Base-by-base conservation (phyloP, 2,113 vertebrate species). In the Caloenas nicobarica region DNA sequence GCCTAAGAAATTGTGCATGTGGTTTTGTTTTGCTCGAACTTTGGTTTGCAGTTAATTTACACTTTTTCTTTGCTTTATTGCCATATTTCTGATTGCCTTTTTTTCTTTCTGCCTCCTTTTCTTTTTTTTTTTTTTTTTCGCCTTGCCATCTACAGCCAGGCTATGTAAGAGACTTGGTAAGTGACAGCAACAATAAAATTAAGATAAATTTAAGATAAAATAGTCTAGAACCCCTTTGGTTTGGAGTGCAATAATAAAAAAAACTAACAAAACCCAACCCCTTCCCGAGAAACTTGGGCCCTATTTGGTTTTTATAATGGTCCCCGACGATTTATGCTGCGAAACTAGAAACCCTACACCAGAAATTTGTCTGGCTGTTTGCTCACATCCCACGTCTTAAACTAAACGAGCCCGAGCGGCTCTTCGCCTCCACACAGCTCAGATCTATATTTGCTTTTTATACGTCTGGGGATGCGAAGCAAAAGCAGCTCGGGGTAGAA, bases 151-250 rank as follows among this genome's bases (percentile, higher is more conserved):
- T 98, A 91, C 99, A 99, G 99, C 99, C 99, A 98, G 98, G 99
- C 99, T 99, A 98, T 99, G 97, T 99, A 99, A 99, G 99, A 98
- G 99, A 99, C 98, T 98, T 99, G 99, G 99, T 99, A 99, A 99
- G 99, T 99, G 91, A 97, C 95, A 92, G 94, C 91, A 64, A 96
- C 96, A 62, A 74, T 81, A 48, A 80, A 81, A 90, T 58, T 90
- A 58, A 96, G 90, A 48, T 86, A 44, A 70, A 57, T 29, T 57
- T 90, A 71, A 86, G 81, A 60, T 88, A 74, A 85, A 70, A 18
- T 86, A 95, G 89, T 28, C 51, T 90, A 88, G 82, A 94, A 80
- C 40, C 88, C 79, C 83, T 77, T 83, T 56, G 57, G 26, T 78
- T 83, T 64, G 24, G 34, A 83, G 64, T 77, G 34, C 48, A 71